Base-by-base conservation (phyloP, 2,888 invertebrate genomes). In the Ichneumoninae sp. region DNA sequence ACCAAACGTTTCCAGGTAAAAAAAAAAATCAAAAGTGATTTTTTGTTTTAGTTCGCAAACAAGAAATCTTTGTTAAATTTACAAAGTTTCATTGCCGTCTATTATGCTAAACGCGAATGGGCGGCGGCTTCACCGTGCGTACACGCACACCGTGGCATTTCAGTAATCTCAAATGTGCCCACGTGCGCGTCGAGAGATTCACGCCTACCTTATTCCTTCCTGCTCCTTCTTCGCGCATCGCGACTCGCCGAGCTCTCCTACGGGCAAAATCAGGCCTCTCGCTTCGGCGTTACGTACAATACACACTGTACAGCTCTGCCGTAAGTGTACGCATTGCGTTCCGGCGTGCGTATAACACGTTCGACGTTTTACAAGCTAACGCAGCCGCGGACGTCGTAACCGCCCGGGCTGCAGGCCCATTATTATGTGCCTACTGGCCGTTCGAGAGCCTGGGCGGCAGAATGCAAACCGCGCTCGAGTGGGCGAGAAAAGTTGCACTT, bases 401-500 rank as follows among this genome's bases (percentile, higher is more conserved):
- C 26, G 74, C 77, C 69, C 74, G 68, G 77, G 30, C 60, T 33
- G 63, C 63, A 70, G 69, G 70, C 78, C 84, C 65, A 81, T 81
- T 84, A 84, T 69, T 16, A 22, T 50, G 30, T 63, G 65, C 36
- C 76, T 66, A 81, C 71, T 33, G 74, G 71, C 60, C 71, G 76
- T 76, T 68, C 63, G 60, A 73, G 50, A 26, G 77, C 47, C 71
- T 78, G 74, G 81, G 65, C 71, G 78, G 60, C 68, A 78, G 71
- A 81, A 81, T 78, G 74, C 74, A 78, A 69, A 68, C 40, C 30
- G 74, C 84, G 84, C 81, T 79, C 78, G 81, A 82, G 84, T 85
- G 84, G 84, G 81, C 81, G 84, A 79, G 81, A 81, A 84, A 82
- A 85, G 75, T 85, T 81, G 78, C 81, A 85, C 84, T 85, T 79